phyloP scores from a whole-genome alignment of 1,140 invertebrate genomes.

The Eupeodes corollae region DNA sequence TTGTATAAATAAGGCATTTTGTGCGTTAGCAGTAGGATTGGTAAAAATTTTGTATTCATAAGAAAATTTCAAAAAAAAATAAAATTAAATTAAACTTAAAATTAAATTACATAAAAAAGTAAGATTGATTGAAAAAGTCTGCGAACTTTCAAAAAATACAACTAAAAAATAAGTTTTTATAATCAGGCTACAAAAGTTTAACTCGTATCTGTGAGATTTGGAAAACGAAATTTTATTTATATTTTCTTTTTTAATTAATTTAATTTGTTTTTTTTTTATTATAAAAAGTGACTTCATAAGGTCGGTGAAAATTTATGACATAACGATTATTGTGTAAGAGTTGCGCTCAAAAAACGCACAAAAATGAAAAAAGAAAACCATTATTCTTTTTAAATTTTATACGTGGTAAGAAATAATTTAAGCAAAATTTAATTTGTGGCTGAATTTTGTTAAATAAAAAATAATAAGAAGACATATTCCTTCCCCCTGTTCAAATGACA shows the following conservation, averaged over 20 bases:
- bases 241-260: no score
- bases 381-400: no score
- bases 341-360: conserved; percentile 8
- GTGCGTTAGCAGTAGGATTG: no score
- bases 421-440: no score
- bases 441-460: no score
- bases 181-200: background rate
- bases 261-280: background rate
- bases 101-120: no score
- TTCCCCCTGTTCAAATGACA: background rate
- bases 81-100: background rate
- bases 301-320: no score
- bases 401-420: no score
- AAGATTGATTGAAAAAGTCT: no score
- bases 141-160: no score
- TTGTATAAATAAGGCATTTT: background rate
- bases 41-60: background rate
- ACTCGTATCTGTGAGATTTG: background rate
- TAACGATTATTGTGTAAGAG: conserved; percentile 4
- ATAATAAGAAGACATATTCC: background rate
- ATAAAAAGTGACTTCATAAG: no score
- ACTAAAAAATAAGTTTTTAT: no score
- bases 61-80: background rate
- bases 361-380: background rate
- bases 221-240: background rate